Evolutionary conservation across 2,888 invertebrate species (phyloP), one percentile per base, ranked within the genome.

Genomic region (Coelinius sp.): DNA sequence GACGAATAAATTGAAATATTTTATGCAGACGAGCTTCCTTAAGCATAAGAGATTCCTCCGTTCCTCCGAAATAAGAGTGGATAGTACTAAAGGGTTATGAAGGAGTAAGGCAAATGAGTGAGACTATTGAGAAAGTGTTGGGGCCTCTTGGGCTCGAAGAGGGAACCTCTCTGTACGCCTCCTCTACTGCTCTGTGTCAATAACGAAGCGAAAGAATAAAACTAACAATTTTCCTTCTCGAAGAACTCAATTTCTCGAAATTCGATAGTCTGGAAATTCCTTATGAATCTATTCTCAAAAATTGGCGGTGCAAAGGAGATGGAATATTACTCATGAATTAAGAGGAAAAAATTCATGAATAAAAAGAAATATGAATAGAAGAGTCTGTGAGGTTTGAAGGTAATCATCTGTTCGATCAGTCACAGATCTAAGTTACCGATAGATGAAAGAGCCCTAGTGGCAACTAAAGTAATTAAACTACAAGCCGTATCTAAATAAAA

Each of bases 1-100:
- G 52, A 56, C 65, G 71, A 75, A 77, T 77, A 80, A 77, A 79
- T 79, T 77, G 78, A 78, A 78, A 76, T 78, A 76, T 76, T 78
- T 79, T 78, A 77, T 76, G 76, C 74, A 73, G 75, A 72, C 70
- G 24, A 49, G 38, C 4, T 20, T 41, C 44, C 59, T 49, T 49
- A 3, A 52, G 70, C 49, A 41, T 20, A 38, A 62, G 66, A 67
- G 24, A 46, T 62, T 62, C 52, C 67, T 70, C 22, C 14, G 49
- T 64, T 63, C 59, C 59, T 1, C 25, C 24, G 46, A 22, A 10
- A 22, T 10, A 17, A 49, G 44, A 56, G 22, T 17, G 62, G 49
- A 14, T 25, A 31, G 31, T 17, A n/a, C 59, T 59, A 20, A 59
- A 17, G 59, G 35, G 31, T 31, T 59, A 59, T 59, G 56, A 59